phyloP scores from a whole-genome alignment of 2,797 vertebrate genomes.

The Pseudochaenichthys georgianus region DNA sequence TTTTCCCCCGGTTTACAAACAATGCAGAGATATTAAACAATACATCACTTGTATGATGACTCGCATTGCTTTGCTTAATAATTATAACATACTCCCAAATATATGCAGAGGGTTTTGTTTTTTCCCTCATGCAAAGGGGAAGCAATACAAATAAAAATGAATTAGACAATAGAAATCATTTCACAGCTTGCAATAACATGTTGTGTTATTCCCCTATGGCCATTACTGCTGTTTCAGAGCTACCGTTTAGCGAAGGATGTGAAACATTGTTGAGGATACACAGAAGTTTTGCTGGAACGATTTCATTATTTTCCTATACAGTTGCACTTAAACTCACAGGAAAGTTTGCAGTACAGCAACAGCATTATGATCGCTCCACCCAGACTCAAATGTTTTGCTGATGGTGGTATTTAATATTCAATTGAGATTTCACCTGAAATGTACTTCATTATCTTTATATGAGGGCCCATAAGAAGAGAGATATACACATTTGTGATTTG shows the following conservation, averaged over 20 bases:
- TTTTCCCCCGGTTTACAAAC: not conserved
- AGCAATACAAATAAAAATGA: not conserved
- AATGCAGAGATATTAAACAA: constrained; percentile 35
- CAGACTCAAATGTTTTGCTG: not conserved
- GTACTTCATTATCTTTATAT: not conserved
- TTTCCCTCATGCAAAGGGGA: not conserved
- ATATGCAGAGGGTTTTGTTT: not conserved
- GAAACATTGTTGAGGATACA: not conserved
- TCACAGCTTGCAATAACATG: not conserved
- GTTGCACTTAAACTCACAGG: no score
- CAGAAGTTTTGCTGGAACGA: not conserved
- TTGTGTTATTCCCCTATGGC: constrained; percentile 5
- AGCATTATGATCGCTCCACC: not conserved
- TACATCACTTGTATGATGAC: constrained; percentile 28
- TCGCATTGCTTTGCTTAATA: not conserved
- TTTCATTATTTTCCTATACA: not conserved
- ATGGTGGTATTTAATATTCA: not conserved
- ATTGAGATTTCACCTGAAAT: not conserved
- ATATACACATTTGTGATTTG: constrained; percentile 16
- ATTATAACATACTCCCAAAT: constrained; percentile 5
- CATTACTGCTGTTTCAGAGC: not conserved
- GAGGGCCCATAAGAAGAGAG: not conserved
- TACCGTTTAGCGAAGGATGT: not conserved
- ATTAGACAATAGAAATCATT: not conserved
- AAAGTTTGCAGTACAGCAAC: not conserved